Evolutionary conservation across 2,113 vertebrate genomes (phyloP).

Genomic region (Motacilla tschutschensis): DNA sequence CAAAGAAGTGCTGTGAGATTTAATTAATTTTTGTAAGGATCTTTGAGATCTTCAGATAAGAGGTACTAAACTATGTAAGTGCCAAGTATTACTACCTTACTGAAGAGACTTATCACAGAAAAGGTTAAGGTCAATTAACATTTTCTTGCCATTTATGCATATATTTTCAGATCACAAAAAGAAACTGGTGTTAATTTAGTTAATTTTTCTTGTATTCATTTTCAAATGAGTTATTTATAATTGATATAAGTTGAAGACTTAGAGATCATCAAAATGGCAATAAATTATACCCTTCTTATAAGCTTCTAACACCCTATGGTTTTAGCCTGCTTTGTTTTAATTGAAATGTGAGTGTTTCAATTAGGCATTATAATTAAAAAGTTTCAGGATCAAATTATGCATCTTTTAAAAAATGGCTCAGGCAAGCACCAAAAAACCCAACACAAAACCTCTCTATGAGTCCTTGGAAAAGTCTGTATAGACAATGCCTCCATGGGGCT

Average conservation of each 20-base stretch:
- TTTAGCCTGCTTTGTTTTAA: conserved; percentile 60
- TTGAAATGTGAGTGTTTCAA: conserved; percentile 52
- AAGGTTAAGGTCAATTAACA: conserved; percentile 64
- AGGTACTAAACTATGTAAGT: background rate
- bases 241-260: conserved; percentile 48
- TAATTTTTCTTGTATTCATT: conserved; percentile 45
- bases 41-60: conserved; percentile 36
- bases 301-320: conserved; percentile 49
- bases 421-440: background rate
- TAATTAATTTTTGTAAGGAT: conserved; percentile 42
- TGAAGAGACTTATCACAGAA: conserved; percentile 38
- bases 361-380: conserved; percentile 60
- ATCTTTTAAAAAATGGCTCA: conserved; percentile 27
- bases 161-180: conserved; percentile 49
- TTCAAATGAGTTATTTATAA: conserved; percentile 61
- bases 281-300: conserved; percentile 54
- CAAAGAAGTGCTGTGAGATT: conserved; percentile 7
- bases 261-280: conserved; percentile 48
- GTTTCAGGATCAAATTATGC: conserved; percentile 47
- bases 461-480: background rate
- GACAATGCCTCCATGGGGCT: background rate
- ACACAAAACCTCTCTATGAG: background rate
- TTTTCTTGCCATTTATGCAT: conserved; percentile 47
- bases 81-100: conserved; percentile 27
- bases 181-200: conserved; percentile 42